Evolutionary conservation across 2,113 vertebrate genomes (phyloP).

Genomic region (Cnemophilus loriae): DNA sequence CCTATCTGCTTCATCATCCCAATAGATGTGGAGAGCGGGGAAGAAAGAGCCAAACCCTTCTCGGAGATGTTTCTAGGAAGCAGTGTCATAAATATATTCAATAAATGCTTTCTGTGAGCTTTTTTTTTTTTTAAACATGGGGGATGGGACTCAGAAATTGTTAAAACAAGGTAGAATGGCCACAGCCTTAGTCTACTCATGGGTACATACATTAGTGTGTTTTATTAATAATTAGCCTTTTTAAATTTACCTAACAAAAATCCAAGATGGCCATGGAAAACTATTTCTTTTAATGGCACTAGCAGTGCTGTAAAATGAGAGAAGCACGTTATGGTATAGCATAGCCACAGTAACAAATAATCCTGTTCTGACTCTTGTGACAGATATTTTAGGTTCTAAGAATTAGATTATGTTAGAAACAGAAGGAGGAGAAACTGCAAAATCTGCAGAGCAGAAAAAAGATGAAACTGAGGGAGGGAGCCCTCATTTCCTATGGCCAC

Average conservation of each 20-base stretch:
- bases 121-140: not conserved
- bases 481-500: not conserved
- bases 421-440: not conserved
- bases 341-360: not conserved
- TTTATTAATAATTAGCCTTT: not conserved
- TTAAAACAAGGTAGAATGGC: not conserved
- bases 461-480: not conserved
- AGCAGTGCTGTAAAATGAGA: not conserved
- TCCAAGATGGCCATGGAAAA: not conserved
- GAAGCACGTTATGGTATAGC: fast-evolving
- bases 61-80: conserved; percentile 20
- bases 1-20: not conserved
- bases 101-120: not conserved
- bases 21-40: not conserved
- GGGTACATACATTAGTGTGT: not conserved
- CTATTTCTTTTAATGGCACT: not conserved
- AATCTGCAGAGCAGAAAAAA: not conserved
- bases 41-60: not conserved
- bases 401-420: not conserved
- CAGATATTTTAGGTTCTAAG: not conserved
- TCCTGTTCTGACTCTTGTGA: not conserved
- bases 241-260: not conserved
- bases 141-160: not conserved
- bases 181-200: not conserved
- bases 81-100: not conserved